phyloP scores from a whole-genome alignment of 2,888 invertebrate genomes.

The Flexamia atlantica region DNA sequence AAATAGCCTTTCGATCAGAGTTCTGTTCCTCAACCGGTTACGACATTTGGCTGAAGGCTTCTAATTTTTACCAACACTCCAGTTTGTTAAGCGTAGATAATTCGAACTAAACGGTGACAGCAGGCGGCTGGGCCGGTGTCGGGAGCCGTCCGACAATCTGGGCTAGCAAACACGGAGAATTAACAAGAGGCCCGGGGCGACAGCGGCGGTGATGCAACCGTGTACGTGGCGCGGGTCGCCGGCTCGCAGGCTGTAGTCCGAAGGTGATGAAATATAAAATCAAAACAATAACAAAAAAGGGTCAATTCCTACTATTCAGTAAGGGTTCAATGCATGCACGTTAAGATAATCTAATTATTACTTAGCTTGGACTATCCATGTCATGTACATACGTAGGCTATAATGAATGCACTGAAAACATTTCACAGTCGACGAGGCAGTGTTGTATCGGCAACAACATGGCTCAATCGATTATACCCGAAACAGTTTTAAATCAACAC shows the following conservation, averaged over 20 bases:
- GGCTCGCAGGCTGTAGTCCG: too few species aligned
- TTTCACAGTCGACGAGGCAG: too few species aligned
- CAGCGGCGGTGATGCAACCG: neutral
- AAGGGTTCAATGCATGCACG: too few species aligned
- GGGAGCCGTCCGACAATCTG: neutral
- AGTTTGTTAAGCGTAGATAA: conserved; percentile 32
- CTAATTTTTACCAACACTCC: conserved; percentile 13
- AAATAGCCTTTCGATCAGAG: neutral
- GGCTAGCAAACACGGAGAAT: conserved; percentile 12
- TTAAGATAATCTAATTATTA: too few species aligned
- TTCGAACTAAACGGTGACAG: neutral
- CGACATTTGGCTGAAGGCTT: conserved; percentile 1
- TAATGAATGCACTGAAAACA: too few species aligned
- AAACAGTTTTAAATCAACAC: neutral
- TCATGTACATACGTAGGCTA: too few species aligned
- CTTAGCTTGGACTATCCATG: too few species aligned
- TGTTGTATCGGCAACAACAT: too few species aligned
- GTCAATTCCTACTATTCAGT: too few species aligned
- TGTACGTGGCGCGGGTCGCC: too few species aligned
- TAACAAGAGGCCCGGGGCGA: conserved; percentile 10
- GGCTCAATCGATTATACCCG: neutral
- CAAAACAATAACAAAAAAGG: too few species aligned
- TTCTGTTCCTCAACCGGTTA: neutral
- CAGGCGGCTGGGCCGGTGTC: neutral
- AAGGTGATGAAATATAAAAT: too few species aligned